Percentiles rank a stretch among this genome's conserved stretches.
These are phyloP conservation scores for Athetis lepigone DNA, from an alignment of 2,888 invertebrate genomes.

Conservation along the genomic window DNA sequence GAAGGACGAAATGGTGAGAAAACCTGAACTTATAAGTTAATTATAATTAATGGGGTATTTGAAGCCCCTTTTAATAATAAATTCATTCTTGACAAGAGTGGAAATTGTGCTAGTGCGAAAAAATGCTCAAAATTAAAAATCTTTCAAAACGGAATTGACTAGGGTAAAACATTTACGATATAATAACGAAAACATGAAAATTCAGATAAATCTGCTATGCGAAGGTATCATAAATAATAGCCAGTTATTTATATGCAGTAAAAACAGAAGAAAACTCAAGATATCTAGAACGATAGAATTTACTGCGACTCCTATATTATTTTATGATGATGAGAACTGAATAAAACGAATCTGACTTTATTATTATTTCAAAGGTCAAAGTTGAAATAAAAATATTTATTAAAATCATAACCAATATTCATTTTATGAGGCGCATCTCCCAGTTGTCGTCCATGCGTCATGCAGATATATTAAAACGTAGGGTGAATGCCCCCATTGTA, in stretches of 20 bases:
- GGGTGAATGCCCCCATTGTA: slow-evolving; percentile 17
- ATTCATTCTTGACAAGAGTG: too few species aligned
- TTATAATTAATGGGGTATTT: too few species aligned
- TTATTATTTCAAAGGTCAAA: slow-evolving; percentile 37
- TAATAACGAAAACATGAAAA: too few species aligned
- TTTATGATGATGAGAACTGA: slow-evolving; percentile 40
- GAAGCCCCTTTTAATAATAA: too few species aligned
- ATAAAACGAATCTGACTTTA: slow-evolving; percentile 31
- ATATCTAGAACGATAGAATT: slow-evolving; percentile 27
- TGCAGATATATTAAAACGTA: slow-evolving; percentile 14
- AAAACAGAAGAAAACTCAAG: slow-evolving; percentile 17
- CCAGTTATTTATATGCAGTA: slow-evolving; percentile 5
- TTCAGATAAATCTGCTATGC: too few species aligned
- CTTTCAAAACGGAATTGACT: too few species aligned
- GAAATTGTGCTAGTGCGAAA: too few species aligned
- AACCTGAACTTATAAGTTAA: too few species aligned
- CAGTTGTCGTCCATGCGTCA: slow-evolving; percentile 13
- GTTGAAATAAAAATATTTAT: slow-evolving; percentile 34
- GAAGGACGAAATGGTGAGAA: too few species aligned
- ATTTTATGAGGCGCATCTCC: slow-evolving; percentile 17
- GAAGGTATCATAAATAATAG: background rate
- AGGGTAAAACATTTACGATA: too few species aligned
- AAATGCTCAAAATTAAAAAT: too few species aligned
- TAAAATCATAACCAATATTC: slow-evolving; percentile 34
- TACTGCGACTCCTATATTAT: slow-evolving; percentile 32